Percentiles rank a stretch among this genome's conserved stretches.
These are phyloP conservation scores for Hydractinia symbiolongicarpus DNA, from an alignment of 30 jellyfish, hydroid and myxozoan species.

Conservation along the genomic window DNA sequence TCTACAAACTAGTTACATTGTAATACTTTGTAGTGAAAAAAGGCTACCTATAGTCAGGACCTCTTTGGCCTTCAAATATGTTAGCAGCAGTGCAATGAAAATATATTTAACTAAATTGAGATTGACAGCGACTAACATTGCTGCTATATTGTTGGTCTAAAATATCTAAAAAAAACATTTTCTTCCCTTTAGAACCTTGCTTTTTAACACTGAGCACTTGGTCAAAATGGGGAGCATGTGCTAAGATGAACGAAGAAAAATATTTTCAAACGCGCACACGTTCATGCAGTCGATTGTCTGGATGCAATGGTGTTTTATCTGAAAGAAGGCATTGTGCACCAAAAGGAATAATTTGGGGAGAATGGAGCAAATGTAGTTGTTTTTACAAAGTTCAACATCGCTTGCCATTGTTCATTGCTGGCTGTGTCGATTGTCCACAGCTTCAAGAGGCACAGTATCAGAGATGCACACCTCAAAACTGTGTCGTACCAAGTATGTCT, in stretches of 20 bases:
- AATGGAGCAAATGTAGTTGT: constrained; percentile 14
- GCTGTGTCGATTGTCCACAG: constrained; percentile 13
- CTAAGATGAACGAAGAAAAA: neutral
- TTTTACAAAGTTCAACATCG: constrained; percentile 17
- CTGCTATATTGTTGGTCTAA: too few species aligned
- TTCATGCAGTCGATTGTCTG: neutral
- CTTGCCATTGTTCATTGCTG: constrained; percentile 4
- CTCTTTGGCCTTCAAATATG: too few species aligned
- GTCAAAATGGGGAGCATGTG: constrained; percentile 19
- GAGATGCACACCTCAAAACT: constrained; percentile 1
- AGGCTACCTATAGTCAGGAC: too few species aligned
- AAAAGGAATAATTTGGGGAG: constrained; percentile 6
- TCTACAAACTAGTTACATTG: too few species aligned
- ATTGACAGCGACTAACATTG: too few species aligned
- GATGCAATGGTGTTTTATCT: constrained; percentile 3
- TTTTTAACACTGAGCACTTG: neutral
- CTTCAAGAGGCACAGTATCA: neutral
- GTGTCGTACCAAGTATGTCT: neutral
- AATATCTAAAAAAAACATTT: too few species aligned
- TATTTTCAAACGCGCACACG: constrained; percentile 8
- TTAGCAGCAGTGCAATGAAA: too few species aligned
- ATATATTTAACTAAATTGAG: too few species aligned
- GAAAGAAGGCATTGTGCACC: constrained; percentile 15
- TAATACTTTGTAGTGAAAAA: too few species aligned
- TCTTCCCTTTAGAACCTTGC: neutral